These are phyloP conservation scores for Hapalemur alaotrensis DNA, from an alignment of 2,797 vertebrate genomes.

Conservation along the genomic window DNA sequence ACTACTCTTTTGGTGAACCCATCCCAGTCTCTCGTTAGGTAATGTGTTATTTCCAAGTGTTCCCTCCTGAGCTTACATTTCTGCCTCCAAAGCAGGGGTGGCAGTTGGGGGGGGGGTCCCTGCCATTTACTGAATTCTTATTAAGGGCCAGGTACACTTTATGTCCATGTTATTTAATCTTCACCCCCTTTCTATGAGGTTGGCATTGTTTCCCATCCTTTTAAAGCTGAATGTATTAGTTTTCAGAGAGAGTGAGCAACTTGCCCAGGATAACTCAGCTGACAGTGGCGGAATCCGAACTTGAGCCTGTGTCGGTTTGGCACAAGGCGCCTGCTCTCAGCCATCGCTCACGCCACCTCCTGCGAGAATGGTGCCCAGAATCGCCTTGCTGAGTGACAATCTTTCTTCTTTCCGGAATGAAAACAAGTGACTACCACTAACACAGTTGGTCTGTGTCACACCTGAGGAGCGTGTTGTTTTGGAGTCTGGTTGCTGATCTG, in stretches of 20 bases:
- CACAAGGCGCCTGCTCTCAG: background rate
- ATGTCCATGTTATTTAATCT: background rate
- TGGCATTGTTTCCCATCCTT: background rate
- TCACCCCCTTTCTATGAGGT: background rate
- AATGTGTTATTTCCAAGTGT: background rate
- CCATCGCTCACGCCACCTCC: rapidly evolving
- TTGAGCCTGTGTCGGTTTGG: background rate
- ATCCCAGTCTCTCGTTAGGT: background rate
- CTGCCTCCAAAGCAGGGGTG: rapidly evolving
- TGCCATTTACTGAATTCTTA: background rate
- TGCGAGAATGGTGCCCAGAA: background rate
- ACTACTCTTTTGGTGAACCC: background rate
- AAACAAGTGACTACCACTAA: background rate
- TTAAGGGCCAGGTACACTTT: no score
- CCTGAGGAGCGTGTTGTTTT: background rate
- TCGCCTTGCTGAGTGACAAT: background rate
- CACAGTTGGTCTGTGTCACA: background rate
- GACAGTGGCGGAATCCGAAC: background rate
- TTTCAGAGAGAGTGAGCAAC: background rate
- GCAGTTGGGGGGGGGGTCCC: rapidly evolving
- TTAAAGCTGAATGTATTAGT: background rate
- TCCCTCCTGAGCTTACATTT: background rate
- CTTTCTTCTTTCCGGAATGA: background rate
- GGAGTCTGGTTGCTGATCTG: background rate
- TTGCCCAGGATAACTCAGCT: background rate